A percentile compares a stretch with the other conserved stretches of the same genome.
These are phyloP conservation scores for Gymnocypris eckloni DNA, from an alignment of 2,797 vertebrate genomes.

Conservation along the genomic window DNA sequence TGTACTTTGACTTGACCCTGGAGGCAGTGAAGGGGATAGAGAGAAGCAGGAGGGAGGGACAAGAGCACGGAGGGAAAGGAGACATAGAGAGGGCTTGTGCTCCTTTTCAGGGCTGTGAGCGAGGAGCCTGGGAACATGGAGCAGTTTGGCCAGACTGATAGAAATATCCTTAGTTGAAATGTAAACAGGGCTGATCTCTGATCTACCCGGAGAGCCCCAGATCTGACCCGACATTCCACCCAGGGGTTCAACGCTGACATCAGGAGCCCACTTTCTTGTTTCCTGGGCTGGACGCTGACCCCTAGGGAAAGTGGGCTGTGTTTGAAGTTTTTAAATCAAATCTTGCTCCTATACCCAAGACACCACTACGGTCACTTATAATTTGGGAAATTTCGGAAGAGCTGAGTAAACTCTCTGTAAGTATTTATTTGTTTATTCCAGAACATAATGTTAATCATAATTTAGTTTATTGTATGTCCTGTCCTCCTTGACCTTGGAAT, in stretches of 20 bases:
- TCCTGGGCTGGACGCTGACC: constrained; percentile 69
- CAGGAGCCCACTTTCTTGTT: constrained; percentile 78
- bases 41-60: constrained; percentile 43
- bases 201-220: constrained; percentile 68
- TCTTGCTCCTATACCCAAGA: constrained; percentile 59
- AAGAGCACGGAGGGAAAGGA: constrained; percentile 54
- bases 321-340: constrained; percentile 72
- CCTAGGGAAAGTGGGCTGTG: constrained; percentile 66
- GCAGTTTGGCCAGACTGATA: constrained; percentile 77
- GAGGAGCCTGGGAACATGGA: constrained; percentile 81
- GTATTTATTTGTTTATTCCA: neutral
- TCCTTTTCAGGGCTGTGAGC: constrained; percentile 76
- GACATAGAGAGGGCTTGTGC: constrained; percentile 77
- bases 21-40: constrained; percentile 41
- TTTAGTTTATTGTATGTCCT: neutral
- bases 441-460: neutral
- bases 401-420: neutral
- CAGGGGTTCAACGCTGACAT: constrained; percentile 74
- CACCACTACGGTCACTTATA: neutral
- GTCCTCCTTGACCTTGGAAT: neutral
- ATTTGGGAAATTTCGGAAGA: neutral
- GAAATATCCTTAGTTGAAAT: too few species aligned
- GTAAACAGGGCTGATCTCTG: constrained; percentile 86
- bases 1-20: constrained; percentile 71
- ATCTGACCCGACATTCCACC: constrained; percentile 73